Base-by-base conservation (phyloP, 1,140 invertebrate species). In the Onthophagus taurus region DNA sequence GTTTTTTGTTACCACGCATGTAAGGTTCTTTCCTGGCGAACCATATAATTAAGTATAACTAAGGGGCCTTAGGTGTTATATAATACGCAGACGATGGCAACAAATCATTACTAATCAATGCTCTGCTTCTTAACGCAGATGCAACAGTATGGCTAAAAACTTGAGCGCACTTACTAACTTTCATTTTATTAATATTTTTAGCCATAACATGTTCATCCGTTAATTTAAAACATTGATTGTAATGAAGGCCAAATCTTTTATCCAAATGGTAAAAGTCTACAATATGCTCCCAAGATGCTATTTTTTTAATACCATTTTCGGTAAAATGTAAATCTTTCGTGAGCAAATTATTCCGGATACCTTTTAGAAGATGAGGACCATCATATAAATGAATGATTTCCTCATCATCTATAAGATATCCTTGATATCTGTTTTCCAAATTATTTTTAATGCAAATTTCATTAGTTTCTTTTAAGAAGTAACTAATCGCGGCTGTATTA, bases 231-330 rank as follows among this genome's bases (percentile, higher is more conserved):
- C 37, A 41, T 13, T 39, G 12, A 26, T 42, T 35, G 6, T 43
- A 39, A 13, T 14, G 19, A n/a, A n/a, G n/a, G 1, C 43, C 44
- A 20, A 13, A 13, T 29, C 14, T 14, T 23, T 21, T 3, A 45
- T 45, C 47, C 20, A 45, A 16, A 13, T 41, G 12, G 23, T 46
- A 49, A 4, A 38, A 18, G 14, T 17, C 6, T 4, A 42, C 11
- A 13, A 48, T 48, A 35, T 48, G 31, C 16, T 11, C 20, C 50
- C 50, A 51, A 13, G 44, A 48, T 8, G 50, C 47, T 14, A 49
- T 23, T 38, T 42, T 49, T 9, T 12, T 26, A n/a, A 26, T 19
- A 16, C 26, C 42, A 34, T 45, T 44, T 6, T 37, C 17, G 5
- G 12, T 33, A 38, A 38, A 51, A 36, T 45, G 42, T 31, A 45